phyloP scores from a whole-genome alignment of 2,113 vertebrate species.

The Donacobius atricapilla region DNA sequence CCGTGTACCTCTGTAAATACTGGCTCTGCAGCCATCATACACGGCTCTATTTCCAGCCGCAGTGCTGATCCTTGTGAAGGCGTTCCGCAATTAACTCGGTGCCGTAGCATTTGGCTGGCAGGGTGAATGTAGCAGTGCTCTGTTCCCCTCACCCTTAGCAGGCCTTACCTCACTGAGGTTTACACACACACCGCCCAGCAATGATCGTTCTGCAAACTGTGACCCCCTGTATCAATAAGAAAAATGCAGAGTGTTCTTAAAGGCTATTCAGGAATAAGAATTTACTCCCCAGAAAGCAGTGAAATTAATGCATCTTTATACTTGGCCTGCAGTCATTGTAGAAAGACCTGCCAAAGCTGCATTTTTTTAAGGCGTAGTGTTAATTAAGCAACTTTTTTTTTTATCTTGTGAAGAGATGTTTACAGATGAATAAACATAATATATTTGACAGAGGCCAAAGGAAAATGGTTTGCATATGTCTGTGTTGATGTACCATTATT shows the following conservation, averaged over 20 bases:
- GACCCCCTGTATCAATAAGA: neutral
- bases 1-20: neutral
- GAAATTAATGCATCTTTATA: neutral
- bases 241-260: neutral
- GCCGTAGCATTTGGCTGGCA: neutral
- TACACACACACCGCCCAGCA: neutral
- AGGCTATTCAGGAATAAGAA: neutral
- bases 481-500: conserved; percentile 43
- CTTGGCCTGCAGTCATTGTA: neutral
- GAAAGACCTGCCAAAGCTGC: conserved; percentile 49
- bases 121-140: neutral
- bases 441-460: conserved; percentile 56
- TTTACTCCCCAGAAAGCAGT: neutral
- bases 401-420: conserved; percentile 67
- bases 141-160: neutral
- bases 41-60: rapidly evolving
- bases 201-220: rapidly evolving
- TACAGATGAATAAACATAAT: conserved; percentile 71
- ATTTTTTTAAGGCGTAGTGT: conserved; percentile 43
- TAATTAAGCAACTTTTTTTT: conserved; percentile 62
- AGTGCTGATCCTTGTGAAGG: neutral
- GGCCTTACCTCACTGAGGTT: neutral
- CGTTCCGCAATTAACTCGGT: rapidly evolving
- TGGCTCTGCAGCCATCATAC: rapidly evolving
- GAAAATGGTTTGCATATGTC: conserved; percentile 38